Conservation (phyloP, 2,797 vertebrate species). For the Sebastes glaucus region DNA sequence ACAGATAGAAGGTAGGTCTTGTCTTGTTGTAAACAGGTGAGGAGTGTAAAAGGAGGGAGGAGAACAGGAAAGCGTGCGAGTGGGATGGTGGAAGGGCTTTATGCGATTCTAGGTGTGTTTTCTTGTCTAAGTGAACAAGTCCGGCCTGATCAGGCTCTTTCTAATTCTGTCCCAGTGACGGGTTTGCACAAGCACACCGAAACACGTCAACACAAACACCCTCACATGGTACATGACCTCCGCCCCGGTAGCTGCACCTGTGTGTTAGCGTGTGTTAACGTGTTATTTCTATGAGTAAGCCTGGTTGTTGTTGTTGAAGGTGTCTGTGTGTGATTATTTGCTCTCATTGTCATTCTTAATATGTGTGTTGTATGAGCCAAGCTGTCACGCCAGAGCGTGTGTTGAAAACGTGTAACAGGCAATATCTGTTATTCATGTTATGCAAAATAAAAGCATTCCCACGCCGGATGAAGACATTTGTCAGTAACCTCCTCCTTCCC, state of each 20-base stretch:
- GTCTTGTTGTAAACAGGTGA: constrained; percentile 13
- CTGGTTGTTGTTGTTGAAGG: neutral
- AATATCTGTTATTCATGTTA: neutral
- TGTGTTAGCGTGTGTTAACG: neutral
- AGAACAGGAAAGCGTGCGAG: constrained; percentile 33
- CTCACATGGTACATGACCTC: neutral
- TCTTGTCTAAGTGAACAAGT: constrained; percentile 61
- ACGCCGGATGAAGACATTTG: constrained; percentile 1
- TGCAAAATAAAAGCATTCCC: neutral
- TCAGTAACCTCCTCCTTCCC: constrained; percentile 47
- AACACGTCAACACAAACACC: constrained; percentile 25
- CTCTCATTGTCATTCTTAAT: neutral
- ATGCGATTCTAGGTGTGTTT: constrained; percentile 35
- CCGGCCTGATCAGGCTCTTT: constrained; percentile 62
- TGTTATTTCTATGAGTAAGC: neutral
- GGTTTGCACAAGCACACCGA: constrained; percentile 22
- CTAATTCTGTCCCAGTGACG: constrained; percentile 41
- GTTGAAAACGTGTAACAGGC: neutral
- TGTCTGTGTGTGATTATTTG: neutral
- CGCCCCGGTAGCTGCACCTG: neutral
- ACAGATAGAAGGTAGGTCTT: neutral
- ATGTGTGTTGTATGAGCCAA: neutral
- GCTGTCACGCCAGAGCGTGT: constrained; percentile 5
- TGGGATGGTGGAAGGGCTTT: constrained; percentile 3
- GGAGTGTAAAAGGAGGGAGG: constrained; percentile 15